These are phyloP conservation scores for Hemiscyllium ocellatum DNA, from an alignment of 2,113 vertebrate species.

Conservation along the genomic window DNA sequence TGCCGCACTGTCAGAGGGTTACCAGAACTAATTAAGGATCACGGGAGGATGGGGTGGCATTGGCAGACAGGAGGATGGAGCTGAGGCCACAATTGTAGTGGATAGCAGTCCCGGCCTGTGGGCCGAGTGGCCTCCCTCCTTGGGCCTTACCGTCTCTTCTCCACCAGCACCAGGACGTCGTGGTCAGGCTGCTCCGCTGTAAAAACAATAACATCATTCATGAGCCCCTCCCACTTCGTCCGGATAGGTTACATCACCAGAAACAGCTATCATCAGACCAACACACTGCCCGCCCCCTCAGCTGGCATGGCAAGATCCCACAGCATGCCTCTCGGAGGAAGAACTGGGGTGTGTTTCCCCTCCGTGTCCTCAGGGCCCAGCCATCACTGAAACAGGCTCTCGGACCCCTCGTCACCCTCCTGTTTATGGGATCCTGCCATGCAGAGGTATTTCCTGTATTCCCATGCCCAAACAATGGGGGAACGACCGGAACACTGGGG, in stretches of 20 bases:
- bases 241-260: neutral
- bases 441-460: neutral
- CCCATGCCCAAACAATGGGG: neutral
- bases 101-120: too few relatives aligned
- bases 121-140: neutral
- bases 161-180: slow-evolving; percentile 84
- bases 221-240: neutral
- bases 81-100: neutral
- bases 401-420: neutral
- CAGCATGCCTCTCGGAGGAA: neutral
- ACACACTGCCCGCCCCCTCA: neutral
- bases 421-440: neutral
- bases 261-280: neutral
- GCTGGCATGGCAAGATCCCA: neutral
- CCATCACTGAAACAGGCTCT: neutral
- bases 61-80: neutral
- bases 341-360: neutral
- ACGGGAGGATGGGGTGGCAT: too few relatives aligned
- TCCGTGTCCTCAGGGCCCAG: neutral
- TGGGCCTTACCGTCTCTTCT: slow-evolving; percentile 70
- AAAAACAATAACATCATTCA: slow-evolving; percentile 17
- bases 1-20: too few relatives aligned
- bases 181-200: slow-evolving; percentile 77
- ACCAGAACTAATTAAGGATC: too few relatives aligned
- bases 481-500: too few relatives aligned